Evolutionary conservation across 2,888 invertebrate genomes (phyloP), one percentile per base, ranked within the genome.

Genomic region (Ligdia adustata): DNA sequence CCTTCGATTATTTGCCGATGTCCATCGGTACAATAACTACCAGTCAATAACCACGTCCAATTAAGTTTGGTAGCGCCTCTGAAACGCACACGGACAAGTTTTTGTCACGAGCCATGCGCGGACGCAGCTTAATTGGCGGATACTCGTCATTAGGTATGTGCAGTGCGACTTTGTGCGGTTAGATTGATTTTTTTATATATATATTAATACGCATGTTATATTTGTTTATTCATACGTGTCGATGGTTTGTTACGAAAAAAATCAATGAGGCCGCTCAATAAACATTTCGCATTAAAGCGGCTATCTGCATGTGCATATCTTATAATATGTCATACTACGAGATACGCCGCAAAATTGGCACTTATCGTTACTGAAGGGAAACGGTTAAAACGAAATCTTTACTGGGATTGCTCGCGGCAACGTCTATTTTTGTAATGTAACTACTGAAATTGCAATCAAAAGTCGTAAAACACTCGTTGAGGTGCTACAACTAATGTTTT

Each of bases 41-140:
- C 72, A 78, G 74, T 71, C 82, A 74, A 80, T 81, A 81, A 80
- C 77, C 72, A 72, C 58, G 68, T 72, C 85, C 85, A 89, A 88
- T 89, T 88, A 88, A 85, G 81, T 82, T 85, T 79, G 83, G 84
- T 81, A 86, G 88, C 87, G 84, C 88, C 84, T 83, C 76, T 66
- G 74, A 67, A 72, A 70, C 70, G 69, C 65, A 60, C 74, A 61
- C 66, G 57, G 77, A 76, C 86, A 64, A 85, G 82, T 89, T 89
- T 89, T 89, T 89, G 84, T 82, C 78, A 69, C 64, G 42, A 64
- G 48, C 59, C 57, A 62, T 60, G 61, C 59, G 58, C 69, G 62
- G 68, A 62, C 66, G 62, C 50, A 52, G 60, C 71, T 83, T 88
- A 88, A 87, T 87, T 87, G 86, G 81, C 84, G 83, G 82, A 83